phyloP scores from a whole-genome alignment of 2,113 vertebrate genomes.

The Leucosticte australis region DNA sequence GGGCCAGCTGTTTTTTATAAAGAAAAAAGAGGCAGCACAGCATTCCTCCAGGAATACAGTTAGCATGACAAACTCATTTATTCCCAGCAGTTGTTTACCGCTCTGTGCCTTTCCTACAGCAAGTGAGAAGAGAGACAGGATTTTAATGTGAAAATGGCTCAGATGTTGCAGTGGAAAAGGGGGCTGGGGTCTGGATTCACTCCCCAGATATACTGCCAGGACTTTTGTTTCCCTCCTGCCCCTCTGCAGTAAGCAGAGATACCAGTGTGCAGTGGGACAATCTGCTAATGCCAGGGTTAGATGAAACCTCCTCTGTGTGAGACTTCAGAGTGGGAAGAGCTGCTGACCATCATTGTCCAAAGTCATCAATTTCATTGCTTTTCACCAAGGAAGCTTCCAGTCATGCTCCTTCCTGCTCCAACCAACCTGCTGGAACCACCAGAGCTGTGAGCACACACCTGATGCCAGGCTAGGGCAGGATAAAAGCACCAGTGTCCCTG shows the following conservation, averaged over 20 bases:
- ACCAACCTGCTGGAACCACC: neutral
- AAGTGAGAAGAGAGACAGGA: neutral
- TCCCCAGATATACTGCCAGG: neutral
- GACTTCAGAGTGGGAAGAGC: neutral
- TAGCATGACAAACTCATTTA: conserved; percentile 22
- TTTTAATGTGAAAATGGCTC: neutral
- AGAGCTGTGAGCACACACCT: neutral
- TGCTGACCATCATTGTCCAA: neutral
- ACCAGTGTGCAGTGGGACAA: neutral
- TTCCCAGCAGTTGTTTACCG: conserved; percentile 17
- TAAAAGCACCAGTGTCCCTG: neutral
- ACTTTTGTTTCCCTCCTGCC: neutral
- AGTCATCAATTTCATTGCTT: neutral
- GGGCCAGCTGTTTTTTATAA: neutral
- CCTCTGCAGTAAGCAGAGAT: neutral
- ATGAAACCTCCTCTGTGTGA: neutral
- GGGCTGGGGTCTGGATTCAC: rapidly evolving
- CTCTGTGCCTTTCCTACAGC: neutral
- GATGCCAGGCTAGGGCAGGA: neutral
- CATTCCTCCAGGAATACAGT: neutral
- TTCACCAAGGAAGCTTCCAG: neutral
- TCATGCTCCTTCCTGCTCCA: neutral
- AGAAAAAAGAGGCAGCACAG: neutral
- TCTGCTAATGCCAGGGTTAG: neutral
- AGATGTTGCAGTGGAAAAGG: neutral